Conservation (phyloP, 2,113 vertebrate genomes). For the Hipposideros armiger region DNA sequence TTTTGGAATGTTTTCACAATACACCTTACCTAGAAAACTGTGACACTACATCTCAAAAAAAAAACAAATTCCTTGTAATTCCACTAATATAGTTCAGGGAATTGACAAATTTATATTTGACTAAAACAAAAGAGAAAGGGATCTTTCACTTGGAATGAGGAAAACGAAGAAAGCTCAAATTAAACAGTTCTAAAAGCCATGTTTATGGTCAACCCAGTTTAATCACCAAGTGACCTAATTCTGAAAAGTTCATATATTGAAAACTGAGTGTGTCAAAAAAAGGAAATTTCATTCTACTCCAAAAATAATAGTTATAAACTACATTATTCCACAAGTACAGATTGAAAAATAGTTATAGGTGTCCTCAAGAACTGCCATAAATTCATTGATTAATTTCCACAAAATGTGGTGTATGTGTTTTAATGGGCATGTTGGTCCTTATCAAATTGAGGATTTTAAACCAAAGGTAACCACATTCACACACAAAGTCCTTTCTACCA, state of each 20-base stretch:
- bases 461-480: not conserved
- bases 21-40: not conserved
- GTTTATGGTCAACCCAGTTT: not conserved
- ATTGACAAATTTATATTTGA: not conserved
- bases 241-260: slow-evolving; percentile 2
- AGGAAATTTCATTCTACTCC: not conserved
- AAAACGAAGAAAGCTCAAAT: not conserved
- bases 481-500: not conserved
- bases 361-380: slow-evolving; percentile 31
- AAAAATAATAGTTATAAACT: not conserved
- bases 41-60: not conserved
- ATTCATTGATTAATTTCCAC: not conserved
- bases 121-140: not conserved
- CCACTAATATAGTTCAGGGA: not conserved
- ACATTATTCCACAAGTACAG: not conserved
- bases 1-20: slow-evolving; percentile 17
- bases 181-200: not conserved
- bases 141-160: slow-evolving; percentile 1
- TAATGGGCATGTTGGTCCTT: not conserved
- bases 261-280: not conserved
- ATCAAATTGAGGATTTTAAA: not conserved
- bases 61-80: not conserved
- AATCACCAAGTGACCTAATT: not conserved
- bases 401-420: not conserved
- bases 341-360: not conserved